A percentile compares a stretch with the other conserved stretches of the same genome.
Conservation (phyloP, 2,113 vertebrate species). For the Thermophis baileyi region DNA sequence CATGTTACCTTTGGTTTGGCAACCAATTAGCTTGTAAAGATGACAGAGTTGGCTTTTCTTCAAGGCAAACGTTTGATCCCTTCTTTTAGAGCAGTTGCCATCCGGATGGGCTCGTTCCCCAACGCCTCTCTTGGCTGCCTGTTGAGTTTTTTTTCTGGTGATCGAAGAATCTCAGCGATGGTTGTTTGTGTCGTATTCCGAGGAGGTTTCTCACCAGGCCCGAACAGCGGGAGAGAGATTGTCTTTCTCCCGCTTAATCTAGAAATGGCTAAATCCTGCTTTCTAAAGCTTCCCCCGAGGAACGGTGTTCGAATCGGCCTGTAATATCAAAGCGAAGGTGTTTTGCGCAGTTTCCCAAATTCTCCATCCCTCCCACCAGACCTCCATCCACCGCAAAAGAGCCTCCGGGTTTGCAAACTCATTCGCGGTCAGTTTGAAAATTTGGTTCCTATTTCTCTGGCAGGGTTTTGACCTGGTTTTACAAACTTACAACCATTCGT, state of each 20-base stretch:
- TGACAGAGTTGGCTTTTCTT: background rate
- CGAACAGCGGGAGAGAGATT: background rate
- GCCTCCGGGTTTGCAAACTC: background rate
- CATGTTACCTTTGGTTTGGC: background rate
- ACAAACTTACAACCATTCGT: no score
- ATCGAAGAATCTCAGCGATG: background rate
- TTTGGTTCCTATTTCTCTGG: background rate
- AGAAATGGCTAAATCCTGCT: background rate
- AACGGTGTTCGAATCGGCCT: fast-evolving
- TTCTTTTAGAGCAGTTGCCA: background rate
- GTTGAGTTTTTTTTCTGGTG: background rate
- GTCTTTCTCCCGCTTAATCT: background rate
- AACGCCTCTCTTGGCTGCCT: background rate
- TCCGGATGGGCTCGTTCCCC: background rate
- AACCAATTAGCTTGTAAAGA: background rate
- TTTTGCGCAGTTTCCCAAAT: background rate
- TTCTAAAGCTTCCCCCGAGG: background rate
- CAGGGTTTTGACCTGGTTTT: background rate
- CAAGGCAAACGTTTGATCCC: background rate
- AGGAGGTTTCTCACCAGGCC: background rate
- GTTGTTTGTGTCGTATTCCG: background rate
- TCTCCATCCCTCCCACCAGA: no score
- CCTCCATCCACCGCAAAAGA: background rate
- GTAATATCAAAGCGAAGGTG: background rate
- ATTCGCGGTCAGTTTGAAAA: background rate